Percentiles rank a stretch among this genome's conserved stretches.
Evolutionary conservation across 2,113 vertebrate genomes (phyloP).

Genomic region (Charina bottae): DNA sequence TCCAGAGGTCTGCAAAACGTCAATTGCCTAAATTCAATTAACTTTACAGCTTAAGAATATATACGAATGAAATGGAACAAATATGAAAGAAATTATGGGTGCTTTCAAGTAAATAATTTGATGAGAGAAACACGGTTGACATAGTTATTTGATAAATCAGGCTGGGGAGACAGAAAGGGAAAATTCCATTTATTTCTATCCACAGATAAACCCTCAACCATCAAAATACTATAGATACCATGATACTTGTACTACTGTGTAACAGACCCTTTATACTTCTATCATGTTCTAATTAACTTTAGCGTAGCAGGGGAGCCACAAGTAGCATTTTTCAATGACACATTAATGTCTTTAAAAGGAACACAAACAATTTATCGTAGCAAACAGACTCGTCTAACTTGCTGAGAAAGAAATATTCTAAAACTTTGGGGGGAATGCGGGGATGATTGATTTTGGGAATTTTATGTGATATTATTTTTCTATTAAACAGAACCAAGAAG

Average conservation of each 20-base stretch:
- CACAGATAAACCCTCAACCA: neutral
- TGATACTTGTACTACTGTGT: constrained; percentile 18
- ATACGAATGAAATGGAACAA: constrained; percentile 26
- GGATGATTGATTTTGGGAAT: constrained; percentile 4
- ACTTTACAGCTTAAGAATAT: neutral
- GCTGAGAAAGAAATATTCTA: neutral
- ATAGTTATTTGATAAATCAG: constrained; percentile 12
- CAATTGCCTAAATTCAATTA: neutral
- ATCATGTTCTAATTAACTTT: constrained; percentile 23
- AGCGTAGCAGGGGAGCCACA: constrained; percentile 20
- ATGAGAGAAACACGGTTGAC: constrained; percentile 16
- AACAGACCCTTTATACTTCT: neutral
- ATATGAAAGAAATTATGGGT: neutral
- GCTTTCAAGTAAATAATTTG: constrained; percentile 10
- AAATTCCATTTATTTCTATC: neutral
- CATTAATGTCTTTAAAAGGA: constrained; percentile 27
- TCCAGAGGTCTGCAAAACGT: neutral
- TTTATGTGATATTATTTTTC: constrained; percentile 27
- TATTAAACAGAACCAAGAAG: constrained; percentile 13
- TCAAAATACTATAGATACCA: constrained; percentile 12
- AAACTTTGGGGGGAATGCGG: constrained; percentile 14
- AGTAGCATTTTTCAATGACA: constrained; percentile 23
- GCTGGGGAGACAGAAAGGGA: neutral
- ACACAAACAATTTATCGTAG: constrained; percentile 15
- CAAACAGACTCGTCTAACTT: constrained; percentile 33